Conservation (phyloP, 2,888 invertebrate genomes). For the Pinctada fucata region DNA sequence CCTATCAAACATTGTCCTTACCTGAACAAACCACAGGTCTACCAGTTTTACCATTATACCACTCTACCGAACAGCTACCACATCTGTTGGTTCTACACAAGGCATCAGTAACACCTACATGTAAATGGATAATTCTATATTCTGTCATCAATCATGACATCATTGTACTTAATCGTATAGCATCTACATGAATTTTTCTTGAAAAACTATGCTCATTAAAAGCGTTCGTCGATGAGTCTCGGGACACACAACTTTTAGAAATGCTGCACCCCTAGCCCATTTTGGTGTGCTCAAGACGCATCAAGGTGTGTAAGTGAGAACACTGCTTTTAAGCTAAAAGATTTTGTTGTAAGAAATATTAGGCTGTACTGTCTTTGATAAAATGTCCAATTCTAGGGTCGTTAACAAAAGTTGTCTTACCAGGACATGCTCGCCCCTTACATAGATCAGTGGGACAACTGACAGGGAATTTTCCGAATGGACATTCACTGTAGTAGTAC, state of each 20-base stretch:
- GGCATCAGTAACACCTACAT: slow-evolving; percentile 62
- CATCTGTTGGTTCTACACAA: slow-evolving; percentile 66
- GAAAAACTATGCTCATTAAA: not conserved
- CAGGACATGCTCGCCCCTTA: slow-evolving; percentile 60
- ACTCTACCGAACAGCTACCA: slow-evolving; percentile 64
- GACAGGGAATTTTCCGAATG: slow-evolving; percentile 61
- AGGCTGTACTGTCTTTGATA: too few species aligned
- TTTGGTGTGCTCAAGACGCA: too few species aligned
- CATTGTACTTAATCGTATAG: not conserved
- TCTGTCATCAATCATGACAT: not conserved
- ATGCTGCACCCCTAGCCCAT: too few species aligned
- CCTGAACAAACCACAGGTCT: slow-evolving; percentile 58
- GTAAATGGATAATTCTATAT: not conserved
- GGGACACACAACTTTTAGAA: too few species aligned
- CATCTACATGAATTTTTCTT: not conserved
- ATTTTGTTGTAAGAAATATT: too few species aligned
- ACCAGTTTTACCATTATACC: slow-evolving; percentile 68
- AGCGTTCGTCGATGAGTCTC: not conserved
- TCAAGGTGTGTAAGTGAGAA: too few species aligned
- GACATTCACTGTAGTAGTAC: slow-evolving; percentile 66
- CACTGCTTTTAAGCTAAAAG: too few species aligned
- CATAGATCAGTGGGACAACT: slow-evolving; percentile 65
- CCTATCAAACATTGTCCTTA: slow-evolving; percentile 19
- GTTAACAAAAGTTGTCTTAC: slow-evolving; percentile 37
- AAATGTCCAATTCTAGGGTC: too few species aligned